Conservation (phyloP, 2,888 invertebrate species). For the Eristalis arbustorum region DNA sequence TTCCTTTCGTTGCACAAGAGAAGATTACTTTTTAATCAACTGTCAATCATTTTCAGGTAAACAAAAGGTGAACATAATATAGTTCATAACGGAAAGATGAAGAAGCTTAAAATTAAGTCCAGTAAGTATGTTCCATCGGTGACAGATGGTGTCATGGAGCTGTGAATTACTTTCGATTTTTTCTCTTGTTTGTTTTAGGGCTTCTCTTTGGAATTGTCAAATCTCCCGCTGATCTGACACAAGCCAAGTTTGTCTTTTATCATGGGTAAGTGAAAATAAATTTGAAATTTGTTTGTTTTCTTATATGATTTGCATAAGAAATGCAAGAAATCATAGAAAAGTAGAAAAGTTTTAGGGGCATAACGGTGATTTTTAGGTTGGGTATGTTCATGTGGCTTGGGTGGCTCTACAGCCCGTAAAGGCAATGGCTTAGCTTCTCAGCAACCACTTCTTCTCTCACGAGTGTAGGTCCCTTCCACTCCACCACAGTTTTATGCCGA, state of each 20-base stretch:
- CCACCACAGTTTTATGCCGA: too few relatives aligned
- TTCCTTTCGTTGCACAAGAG: background rate
- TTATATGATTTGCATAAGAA: background rate
- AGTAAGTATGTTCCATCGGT: constrained; percentile 71
- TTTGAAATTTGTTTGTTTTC: background rate
- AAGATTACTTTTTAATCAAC: background rate
- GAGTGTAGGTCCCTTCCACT: too few relatives aligned
- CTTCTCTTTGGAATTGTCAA: constrained; percentile 81
- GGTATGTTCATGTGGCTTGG: too few relatives aligned
- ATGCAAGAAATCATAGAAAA: too few relatives aligned
- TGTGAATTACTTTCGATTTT: background rate
- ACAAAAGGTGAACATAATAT: background rate
- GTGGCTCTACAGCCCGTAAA: too few relatives aligned
- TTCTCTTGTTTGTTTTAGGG: constrained; percentile 72
- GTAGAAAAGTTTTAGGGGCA: too few relatives aligned
- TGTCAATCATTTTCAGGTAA: background rate
- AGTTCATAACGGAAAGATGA: constrained; percentile 48
- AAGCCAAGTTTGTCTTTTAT: constrained; percentile 79
- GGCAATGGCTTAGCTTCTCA: too few relatives aligned
- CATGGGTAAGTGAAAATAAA: constrained; percentile 73
- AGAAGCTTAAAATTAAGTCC: constrained; percentile 75
- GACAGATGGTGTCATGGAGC: background rate
- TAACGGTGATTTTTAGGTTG: too few relatives aligned
- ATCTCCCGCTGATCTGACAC: constrained; percentile 80
- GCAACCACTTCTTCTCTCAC: too few relatives aligned